Evolutionary conservation across 2,888 invertebrate species (phyloP), one percentile per base, ranked within the genome.

Genomic region (Pilophorus perplexus): DNA sequence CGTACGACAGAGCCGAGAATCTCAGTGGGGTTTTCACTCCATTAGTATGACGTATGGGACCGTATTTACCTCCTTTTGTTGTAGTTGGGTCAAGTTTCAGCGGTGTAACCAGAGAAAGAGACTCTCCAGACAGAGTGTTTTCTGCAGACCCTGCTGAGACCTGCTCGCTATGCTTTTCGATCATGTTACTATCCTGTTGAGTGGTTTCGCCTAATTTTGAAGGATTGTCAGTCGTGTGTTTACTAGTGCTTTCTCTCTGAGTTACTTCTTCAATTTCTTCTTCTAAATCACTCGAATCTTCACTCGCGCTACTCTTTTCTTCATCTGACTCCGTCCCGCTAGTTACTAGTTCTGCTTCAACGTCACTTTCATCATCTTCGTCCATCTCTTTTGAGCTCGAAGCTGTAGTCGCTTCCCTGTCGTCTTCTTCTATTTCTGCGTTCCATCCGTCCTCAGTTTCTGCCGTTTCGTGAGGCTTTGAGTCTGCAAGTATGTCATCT

Each of bases 41-140:
- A n/a, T n/a, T n/a, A n/a, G n/a, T n/a, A n/a, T n/a, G n/a, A n/a
- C n/a, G n/a, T n/a, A n/a, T n/a, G n/a, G 12, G n/a, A n/a, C n/a
- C n/a, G n/a, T n/a, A n/a, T 37, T 55, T 55, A 55, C 55, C 55
- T 55, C 55, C 50, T 22, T 50, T 55, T 2, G 33, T 12, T 20
- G 38, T 38, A 12, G 38, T 2, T 1, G 37, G 37, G 12, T 55
- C 55, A 1, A 55, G 22, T 55, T 55, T 55, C 22, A 55, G n/a
- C 38, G 22, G 38, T 20, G n/a, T 20, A 12, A 55, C n/a, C n/a
- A n/a, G n/a, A n/a, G n/a, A n/a, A n/a, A n/a, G n/a, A n/a, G n/a
- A n/a, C n/a, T n/a, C n/a, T n/a, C n/a, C n/a, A n/a, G n/a, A n/a
- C n/a, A n/a, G n/a, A n/a, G n/a, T n/a, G n/a, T n/a, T n/a, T n/a